Base-by-base conservation (phyloP, 1,140 invertebrate species). In the Phenacoccus solenopsis region DNA sequence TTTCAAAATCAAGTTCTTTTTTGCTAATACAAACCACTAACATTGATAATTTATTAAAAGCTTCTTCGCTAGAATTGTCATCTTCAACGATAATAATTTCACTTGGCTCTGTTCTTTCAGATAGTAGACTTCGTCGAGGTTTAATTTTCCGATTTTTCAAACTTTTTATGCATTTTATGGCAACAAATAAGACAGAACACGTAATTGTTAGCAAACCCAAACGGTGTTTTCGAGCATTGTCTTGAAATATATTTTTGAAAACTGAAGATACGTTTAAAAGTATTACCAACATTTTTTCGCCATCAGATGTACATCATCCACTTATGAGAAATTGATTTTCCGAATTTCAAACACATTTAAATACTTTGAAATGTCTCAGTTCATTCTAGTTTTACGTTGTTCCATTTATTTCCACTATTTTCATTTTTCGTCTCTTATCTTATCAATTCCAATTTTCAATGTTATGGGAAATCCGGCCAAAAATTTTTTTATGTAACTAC, bases 71-170 rank as follows among this genome's bases (percentile, higher is more conserved):
- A 28, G 59, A 22, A 57, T 71, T 49, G 22, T 68, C 1, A 21
- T 67, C 21, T 20, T 71, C 49, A 21, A 71, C 67, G 25, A 71
- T 13, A 67, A 32, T 20, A 59, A 71, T 71, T 69, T 69, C 38
- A n/a, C 3, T 2, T 49, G 38, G 38, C 16, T 5, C 16, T 3
- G 20, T 49, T 49, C 38, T 49, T 16, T 2, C 5, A 49, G 38
- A 5, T n/a, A n/a, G n/a, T n/a, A n/a, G n/a, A 49, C 16, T 49
- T 16, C 16, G 38, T 4, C 30, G 38, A 4, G 38, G 38, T 49
- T 49, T 49, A n/a, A n/a, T n/a, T n/a, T 16, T 49, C 38, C 20
- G 4, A 49, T 16, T 4, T 49, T 49, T 49, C 16, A 10, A n/a
- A 16, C 20, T 49, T 49, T 49, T 49, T 2, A n/a, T n/a, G 16